A percentile compares a stretch with the other conserved stretches of the same genome.
These are phyloP conservation scores for Neogale vison DNA, from an alignment of 2,113 vertebrate species.

Conservation along the genomic window DNA sequence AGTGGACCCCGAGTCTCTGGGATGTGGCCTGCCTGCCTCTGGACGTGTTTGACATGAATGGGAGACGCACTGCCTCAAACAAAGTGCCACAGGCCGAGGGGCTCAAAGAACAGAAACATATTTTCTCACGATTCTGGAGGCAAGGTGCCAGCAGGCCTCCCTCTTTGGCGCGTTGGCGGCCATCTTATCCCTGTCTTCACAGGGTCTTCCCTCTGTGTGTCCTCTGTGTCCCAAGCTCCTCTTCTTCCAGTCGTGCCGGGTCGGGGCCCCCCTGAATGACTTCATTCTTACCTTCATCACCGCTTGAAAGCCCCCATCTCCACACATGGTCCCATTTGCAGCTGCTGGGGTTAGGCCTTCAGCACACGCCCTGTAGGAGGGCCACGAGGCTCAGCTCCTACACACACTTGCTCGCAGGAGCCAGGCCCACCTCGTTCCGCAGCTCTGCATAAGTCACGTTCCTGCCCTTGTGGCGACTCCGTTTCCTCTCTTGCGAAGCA, in stretches of 20 bases:
- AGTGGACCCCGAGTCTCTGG: background rate
- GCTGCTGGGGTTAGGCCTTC: background rate
- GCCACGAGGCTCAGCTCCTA: no score
- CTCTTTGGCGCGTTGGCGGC: background rate
- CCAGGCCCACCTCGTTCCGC: background rate
- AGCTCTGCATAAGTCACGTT: background rate
- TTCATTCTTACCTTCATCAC: background rate
- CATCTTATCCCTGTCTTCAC: background rate
- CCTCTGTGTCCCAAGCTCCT: background rate
- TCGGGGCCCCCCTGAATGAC: background rate
- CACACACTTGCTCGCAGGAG: background rate
- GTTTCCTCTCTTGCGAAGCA: background rate
- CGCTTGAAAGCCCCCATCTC: background rate
- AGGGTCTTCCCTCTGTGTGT: background rate
- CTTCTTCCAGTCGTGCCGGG: background rate
- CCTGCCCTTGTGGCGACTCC: background rate
- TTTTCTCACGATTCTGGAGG: background rate
- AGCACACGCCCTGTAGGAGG: background rate
- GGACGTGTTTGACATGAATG: background rate
- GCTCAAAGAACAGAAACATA: background rate
- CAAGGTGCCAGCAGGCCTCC: background rate
- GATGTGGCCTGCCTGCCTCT: background rate
- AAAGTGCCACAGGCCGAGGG: background rate
- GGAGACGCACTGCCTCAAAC: background rate
- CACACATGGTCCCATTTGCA: background rate